Evolutionary conservation across 2,888 invertebrate species (phyloP).

Genomic region (Hymenopus coronatus): DNA sequence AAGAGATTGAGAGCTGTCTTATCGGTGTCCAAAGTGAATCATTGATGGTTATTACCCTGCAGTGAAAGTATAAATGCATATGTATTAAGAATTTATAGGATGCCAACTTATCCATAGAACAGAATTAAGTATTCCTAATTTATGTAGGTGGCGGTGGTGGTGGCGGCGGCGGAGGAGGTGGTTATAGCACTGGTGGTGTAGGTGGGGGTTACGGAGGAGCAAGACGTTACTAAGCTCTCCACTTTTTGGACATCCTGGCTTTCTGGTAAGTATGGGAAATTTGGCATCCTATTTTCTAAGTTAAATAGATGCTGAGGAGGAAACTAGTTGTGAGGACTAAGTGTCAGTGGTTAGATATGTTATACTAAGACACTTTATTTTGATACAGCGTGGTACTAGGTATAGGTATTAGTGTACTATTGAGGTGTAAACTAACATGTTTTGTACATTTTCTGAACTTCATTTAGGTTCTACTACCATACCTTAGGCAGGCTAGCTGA

Average conservation of each 20-base stretch:
- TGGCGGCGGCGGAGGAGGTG: slow-evolving; percentile 32
- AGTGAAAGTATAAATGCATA: no score
- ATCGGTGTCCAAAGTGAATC: no score
- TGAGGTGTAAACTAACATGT: slow-evolving; percentile 32
- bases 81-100: no score
- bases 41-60: no score
- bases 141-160: background rate
- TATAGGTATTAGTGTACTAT: slow-evolving; percentile 5
- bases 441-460: slow-evolving; percentile 32
- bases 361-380: background rate
- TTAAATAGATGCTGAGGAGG: background rate
- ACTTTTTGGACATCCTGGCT: background rate
- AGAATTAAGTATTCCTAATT: no score
- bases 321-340: background rate
- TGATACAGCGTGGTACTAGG: background rate
- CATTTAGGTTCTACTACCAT: slow-evolving; percentile 31
- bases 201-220: slow-evolving; percentile 29
- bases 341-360: background rate
- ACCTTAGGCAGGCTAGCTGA: slow-evolving; percentile 32
- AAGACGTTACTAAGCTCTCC: slow-evolving; percentile 26
- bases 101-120: no score
- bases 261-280: slow-evolving; percentile 14
- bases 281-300: background rate
- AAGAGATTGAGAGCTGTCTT: no score
- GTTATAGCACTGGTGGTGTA: slow-evolving; percentile 33